phyloP scores from a whole-genome alignment of 1,140 invertebrate genomes.

The Akabosia matsudoensis region DNA sequence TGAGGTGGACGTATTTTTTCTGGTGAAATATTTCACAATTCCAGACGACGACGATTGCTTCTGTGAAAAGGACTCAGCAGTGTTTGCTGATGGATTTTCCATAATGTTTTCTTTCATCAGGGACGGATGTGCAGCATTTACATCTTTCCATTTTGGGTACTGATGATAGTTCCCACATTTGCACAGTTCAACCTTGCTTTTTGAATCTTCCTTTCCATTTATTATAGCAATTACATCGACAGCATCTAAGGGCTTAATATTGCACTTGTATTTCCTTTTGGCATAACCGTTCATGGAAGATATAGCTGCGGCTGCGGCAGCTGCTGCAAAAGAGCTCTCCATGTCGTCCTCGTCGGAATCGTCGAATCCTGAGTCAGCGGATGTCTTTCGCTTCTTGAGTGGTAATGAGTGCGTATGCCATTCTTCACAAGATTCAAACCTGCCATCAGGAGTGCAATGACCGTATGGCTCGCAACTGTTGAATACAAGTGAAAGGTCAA shows the following conservation, averaged over 20 bases:
- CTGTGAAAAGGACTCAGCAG: neutral
- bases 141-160: constrained; percentile 18
- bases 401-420: constrained; percentile 8
- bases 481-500: neutral
- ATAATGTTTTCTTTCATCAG: neutral
- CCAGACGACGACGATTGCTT: neutral
- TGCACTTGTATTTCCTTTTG: neutral
- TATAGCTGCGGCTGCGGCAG: neutral
- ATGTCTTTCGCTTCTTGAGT: constrained; percentile 30
- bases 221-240: constrained; percentile 24
- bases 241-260: neutral
- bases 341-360: neutral
- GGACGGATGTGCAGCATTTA: neutral
- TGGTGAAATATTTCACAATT: neutral
- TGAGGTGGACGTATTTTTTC: neutral
- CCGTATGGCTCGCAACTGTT: neutral
- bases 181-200: constrained; percentile 22
- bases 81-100: neutral
- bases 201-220: constrained; percentile 26
- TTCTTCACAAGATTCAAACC: neutral
- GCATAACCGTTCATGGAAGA: neutral
- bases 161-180: constrained; percentile 34
- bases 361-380: constrained; percentile 30
- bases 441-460: neutral
- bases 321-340: neutral